phyloP scores from a whole-genome alignment of 2,888 invertebrate genomes.

The Asteroscopus sphinx region DNA sequence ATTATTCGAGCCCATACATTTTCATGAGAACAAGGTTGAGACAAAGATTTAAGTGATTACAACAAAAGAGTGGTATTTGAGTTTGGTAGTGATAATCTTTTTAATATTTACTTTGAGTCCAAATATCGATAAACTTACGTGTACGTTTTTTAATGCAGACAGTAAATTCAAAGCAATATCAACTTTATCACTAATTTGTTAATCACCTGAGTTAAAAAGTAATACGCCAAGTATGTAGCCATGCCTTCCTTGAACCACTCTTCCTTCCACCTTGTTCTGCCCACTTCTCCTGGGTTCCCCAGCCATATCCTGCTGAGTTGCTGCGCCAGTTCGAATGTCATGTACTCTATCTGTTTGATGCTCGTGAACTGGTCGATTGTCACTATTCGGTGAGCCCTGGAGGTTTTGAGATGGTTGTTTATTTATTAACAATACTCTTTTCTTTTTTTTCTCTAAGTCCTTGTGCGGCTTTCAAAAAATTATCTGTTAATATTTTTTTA shows the following conservation, averaged over 20 bases:
- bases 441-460: too few species aligned
- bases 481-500: too few species aligned
- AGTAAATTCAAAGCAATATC: too few species aligned
- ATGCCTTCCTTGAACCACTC: constrained; percentile 87
- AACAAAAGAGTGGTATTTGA: too few species aligned
- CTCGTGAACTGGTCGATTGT: constrained; percentile 73
- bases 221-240: constrained; percentile 82
- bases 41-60: too few species aligned
- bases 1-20: not conserved
- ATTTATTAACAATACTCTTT: too few species aligned
- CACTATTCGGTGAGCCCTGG: constrained; percentile 73
- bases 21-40: not conserved
- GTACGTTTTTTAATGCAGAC: too few species aligned
- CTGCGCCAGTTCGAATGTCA: constrained; percentile 80
- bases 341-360: constrained; percentile 74
- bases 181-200: not conserved
- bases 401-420: not conserved
- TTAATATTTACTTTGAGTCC: too few species aligned
- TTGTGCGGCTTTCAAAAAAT: too few species aligned
- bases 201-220: constrained; percentile 77
- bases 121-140: too few species aligned
- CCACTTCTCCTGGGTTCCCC: constrained; percentile 80
- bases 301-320: constrained; percentile 83
- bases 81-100: too few species aligned
- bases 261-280: constrained; percentile 80